Evolutionary conservation across 2,888 invertebrate genomes (phyloP), one percentile per base, ranked within the genome.

Genomic region (Cactoblastis cactorum): DNA sequence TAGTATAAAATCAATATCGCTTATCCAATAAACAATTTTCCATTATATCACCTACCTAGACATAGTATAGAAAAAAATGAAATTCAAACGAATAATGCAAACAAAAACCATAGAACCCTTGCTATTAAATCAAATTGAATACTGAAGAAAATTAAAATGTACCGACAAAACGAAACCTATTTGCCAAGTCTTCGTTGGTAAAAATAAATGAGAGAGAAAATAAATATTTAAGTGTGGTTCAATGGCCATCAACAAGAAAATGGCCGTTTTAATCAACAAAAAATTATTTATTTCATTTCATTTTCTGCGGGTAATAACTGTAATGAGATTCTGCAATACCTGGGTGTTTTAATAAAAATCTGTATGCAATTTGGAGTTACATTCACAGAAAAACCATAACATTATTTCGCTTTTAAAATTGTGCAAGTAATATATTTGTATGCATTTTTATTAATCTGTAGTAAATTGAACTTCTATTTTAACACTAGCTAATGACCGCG

Each of bases 361-460:
- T 43, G 4, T 43, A 28, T 43, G n/a, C 28, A 43, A 43, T 43
- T 43, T 43, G 28, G 24, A 43, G 43, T 43, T 28, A 28, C 43
- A 43, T 28, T 43, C 43, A 43, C 43, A 43, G 43, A 43, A 43
- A 43, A 43, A 43, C 43, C 28, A 43, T 17, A 28, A 15, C 43
- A 43, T 43, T 17, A 43, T 43, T 43, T 15, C 1, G 18, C 15
- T 32, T 28, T n/a, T 14, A 22, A 32, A 11, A 43, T 43, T 43
- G 32, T 43, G 43, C 43, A 43, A 43, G 43, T 43, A 43, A 43
- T 43, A 43, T n/a, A 43, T 17, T 43, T 43, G 43, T 43, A 32
- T 4, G 43, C 32, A 43, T 43, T 43, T 43, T 43, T 43, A 43
- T 43, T 43, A 3, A 11, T 17, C n/a, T 11, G 5, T 24, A 28